These are phyloP conservation scores for Oncorhynchus gorbuscha DNA, from an alignment of 2,113 vertebrate species.

Conservation along the genomic window DNA sequence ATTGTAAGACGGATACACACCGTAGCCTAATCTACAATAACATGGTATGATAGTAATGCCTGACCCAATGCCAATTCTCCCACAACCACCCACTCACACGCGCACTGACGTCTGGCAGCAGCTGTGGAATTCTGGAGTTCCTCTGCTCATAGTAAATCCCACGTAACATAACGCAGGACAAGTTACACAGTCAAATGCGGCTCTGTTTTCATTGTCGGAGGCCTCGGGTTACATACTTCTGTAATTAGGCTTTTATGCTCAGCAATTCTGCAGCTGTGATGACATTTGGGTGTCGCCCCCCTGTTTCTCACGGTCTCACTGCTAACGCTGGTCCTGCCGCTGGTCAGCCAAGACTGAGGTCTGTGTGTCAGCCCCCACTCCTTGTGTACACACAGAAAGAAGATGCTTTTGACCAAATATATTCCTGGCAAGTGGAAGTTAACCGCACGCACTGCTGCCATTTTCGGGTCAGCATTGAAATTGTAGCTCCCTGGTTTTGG, in stretches of 20 bases:
- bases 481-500: conserved; percentile 32
- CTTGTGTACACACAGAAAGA: conserved; percentile 71
- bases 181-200: conserved; percentile 68
- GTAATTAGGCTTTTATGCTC: conserved; percentile 88
- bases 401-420: conserved; percentile 59
- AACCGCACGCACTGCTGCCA: conserved; percentile 47
- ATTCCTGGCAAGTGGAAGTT: conserved; percentile 60
- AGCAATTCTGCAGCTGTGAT: conserved; percentile 92
- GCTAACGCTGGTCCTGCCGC: conserved; percentile 75
- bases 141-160: conserved; percentile 68
- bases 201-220: conserved; percentile 82
- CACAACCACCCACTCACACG: conserved; percentile 52
- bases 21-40: conserved; percentile 41
- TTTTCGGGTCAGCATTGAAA: conserved; percentile 57
- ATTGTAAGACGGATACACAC: background rate
- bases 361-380: conserved; percentile 71
- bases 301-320: conserved; percentile 87
- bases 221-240: conserved; percentile 86
- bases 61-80: conserved; percentile 42
- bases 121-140: conserved; percentile 63
- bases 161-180: conserved; percentile 63
- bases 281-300: conserved; percentile 89
- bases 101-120: conserved; percentile 66
- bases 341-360: conserved; percentile 83
- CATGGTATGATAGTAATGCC: conserved; percentile 36